phyloP scores from a whole-genome alignment of 1,140 invertebrate genomes.

The Saccostrea glomerata region DNA sequence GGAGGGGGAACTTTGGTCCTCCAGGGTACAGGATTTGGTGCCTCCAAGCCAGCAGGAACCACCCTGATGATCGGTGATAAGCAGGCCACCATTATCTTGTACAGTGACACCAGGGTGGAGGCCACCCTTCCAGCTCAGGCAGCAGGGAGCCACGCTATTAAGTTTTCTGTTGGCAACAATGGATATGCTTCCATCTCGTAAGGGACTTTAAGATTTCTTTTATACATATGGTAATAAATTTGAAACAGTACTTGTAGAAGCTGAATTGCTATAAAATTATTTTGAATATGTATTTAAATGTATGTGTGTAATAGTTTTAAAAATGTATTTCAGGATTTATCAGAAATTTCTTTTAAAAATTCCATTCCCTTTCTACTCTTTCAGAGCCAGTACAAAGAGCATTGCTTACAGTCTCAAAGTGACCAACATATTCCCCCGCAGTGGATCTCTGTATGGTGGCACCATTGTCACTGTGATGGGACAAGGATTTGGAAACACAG shows the following conservation, averaged over 20 bases:
- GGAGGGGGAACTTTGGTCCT: slow-evolving; percentile 65
- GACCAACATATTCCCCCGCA: slow-evolving; percentile 62
- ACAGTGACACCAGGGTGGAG: slow-evolving; percentile 57
- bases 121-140: slow-evolving; percentile 58
- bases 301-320: not conserved
- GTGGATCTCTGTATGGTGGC: slow-evolving; percentile 74
- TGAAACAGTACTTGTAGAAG: too few relatives aligned
- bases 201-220: not conserved
- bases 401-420: slow-evolving; percentile 61
- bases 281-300: not conserved
- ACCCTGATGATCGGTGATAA: slow-evolving; percentile 57
- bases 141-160: slow-evolving; percentile 60
- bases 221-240: too few relatives aligned
- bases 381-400: slow-evolving; percentile 36
- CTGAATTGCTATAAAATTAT: not conserved
- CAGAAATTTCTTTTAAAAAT: not conserved
- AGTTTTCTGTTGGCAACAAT: slow-evolving; percentile 39
- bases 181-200: slow-evolving; percentile 38
- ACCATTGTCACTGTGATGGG: slow-evolving; percentile 70
- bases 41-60: not conserved
- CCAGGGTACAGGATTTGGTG: slow-evolving; percentile 60
- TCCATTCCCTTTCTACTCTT: not conserved
- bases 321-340: not conserved
- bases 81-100: slow-evolving; percentile 51
- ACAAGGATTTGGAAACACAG: slow-evolving; percentile 66